Evolutionary conservation across 2,113 vertebrate genomes (phyloP).

Genomic region (Reinhardtius hippoglossoides): DNA sequence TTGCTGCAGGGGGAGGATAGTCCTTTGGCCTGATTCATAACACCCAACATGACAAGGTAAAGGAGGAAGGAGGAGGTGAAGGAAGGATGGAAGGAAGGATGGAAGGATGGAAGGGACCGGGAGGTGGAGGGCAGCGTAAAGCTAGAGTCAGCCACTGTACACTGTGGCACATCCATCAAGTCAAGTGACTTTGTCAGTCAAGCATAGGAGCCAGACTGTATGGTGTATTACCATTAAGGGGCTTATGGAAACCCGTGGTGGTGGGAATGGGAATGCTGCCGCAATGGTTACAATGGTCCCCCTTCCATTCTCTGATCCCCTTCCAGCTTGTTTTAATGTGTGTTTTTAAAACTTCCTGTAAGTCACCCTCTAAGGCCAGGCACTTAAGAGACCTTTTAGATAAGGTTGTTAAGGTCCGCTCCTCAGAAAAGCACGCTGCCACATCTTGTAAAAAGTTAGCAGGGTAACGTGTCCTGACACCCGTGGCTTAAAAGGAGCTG

Average conservation of each 20-base stretch:
- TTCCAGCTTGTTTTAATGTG: conserved; percentile 60
- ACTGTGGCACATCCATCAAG: conserved; percentile 48
- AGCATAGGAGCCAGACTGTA: conserved; percentile 55
- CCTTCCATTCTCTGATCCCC: conserved; percentile 30
- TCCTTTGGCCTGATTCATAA: conserved; percentile 28
- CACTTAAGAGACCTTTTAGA: conserved; percentile 53
- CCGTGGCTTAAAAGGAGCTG: conserved; percentile 49
- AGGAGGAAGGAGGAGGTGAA: conserved; percentile 12
- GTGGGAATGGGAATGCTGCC: conserved; percentile 47
- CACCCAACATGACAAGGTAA: conserved; percentile 17
- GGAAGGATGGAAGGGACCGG: conserved; percentile 22
- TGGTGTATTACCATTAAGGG: conserved; percentile 70
- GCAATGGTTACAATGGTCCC: conserved; percentile 36
- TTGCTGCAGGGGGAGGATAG: neutral
- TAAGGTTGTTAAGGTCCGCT: conserved; percentile 47
- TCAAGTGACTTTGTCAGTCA: conserved; percentile 77
- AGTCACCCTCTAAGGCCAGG: conserved; percentile 58
- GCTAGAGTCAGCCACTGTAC: conserved; percentile 38
- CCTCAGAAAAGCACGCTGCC: conserved; percentile 37
- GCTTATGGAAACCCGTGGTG: conserved; percentile 73
- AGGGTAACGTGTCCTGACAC: conserved; percentile 67
- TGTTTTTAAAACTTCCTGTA: conserved; percentile 61
- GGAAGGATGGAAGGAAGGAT: conserved; percentile 24
- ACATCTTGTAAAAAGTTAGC: conserved; percentile 48
- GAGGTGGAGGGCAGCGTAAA: conserved; percentile 16